Percentiles rank a stretch among this genome's conserved stretches.
Evolutionary conservation across 2,888 invertebrate species (phyloP).

Genomic region (Pomacea canaliculata): DNA sequence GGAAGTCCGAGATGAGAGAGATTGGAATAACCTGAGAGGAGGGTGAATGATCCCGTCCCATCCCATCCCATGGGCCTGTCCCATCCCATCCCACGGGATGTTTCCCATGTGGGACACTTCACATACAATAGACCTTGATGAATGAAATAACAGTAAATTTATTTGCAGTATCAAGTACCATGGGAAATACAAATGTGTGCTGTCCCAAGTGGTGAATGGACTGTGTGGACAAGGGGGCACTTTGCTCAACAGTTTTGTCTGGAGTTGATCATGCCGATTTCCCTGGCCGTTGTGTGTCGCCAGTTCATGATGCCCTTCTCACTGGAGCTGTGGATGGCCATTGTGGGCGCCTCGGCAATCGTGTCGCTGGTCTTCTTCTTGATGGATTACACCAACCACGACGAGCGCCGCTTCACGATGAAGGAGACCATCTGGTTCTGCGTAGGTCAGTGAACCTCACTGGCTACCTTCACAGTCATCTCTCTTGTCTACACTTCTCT

Average conservation of each 20-base stretch:
- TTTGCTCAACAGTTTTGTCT: background rate
- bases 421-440: constrained; percentile 34
- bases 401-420: constrained; percentile 51
- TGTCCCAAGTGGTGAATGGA: too few species aligned
- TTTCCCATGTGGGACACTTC: too few species aligned
- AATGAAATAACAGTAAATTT: too few species aligned
- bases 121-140: too few species aligned
- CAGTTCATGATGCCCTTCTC: constrained; percentile 60
- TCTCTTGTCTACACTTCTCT: background rate
- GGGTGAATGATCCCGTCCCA: too few species aligned
- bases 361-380: constrained; percentile 52
- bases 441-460: background rate
- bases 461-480: background rate
- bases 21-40: too few species aligned
- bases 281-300: background rate
- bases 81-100: too few species aligned
- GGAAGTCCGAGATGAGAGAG: too few species aligned
- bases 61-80: too few species aligned
- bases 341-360: constrained; percentile 49
- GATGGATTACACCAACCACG: constrained; percentile 49
- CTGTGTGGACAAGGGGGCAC: background rate
- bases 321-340: constrained; percentile 60
- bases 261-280: background rate
- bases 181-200: too few species aligned
- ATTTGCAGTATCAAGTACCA: too few species aligned